Conservation (phyloP, 2,797 vertebrate genomes). For the Florisuga fusca region DNA sequence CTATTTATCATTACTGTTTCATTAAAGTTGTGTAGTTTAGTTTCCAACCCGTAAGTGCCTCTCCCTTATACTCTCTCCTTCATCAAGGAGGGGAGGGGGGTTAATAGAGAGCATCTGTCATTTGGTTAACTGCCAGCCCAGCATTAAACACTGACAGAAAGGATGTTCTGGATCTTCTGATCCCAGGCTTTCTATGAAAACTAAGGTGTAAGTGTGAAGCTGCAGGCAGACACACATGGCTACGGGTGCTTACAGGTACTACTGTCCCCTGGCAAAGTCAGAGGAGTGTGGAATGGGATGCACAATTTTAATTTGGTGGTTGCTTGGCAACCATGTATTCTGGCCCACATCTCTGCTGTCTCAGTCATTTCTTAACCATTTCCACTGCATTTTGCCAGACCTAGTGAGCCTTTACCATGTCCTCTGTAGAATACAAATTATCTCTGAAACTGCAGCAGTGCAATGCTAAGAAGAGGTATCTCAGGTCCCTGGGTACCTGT, state of each 20-base stretch:
- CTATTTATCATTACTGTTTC: too few relatives aligned
- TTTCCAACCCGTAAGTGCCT: too few relatives aligned
- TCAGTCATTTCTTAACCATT: background rate
- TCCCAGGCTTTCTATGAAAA: background rate
- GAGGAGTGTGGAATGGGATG: background rate
- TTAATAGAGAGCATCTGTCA: too few relatives aligned
- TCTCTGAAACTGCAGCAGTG: background rate
- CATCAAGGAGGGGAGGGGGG: too few relatives aligned
- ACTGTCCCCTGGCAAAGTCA: background rate
- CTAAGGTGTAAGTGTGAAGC: background rate
- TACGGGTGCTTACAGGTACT: background rate
- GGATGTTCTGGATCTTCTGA: background rate
- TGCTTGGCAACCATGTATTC: background rate
- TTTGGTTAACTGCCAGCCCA: too few relatives aligned
- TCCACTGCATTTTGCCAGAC: background rate
- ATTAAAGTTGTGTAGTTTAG: too few relatives aligned
- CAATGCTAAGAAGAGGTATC: accelerated
- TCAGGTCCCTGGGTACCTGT: background rate
- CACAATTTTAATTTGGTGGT: background rate
- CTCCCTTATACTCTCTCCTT: too few relatives aligned
- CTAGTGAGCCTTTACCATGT: background rate
- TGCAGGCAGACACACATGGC: background rate
- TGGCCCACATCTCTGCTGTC: background rate
- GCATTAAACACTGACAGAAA: background rate
- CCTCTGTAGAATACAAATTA: background rate